Base-by-base conservation (phyloP, 2,797 vertebrate species). In the Hipposideros larvatus region DNA sequence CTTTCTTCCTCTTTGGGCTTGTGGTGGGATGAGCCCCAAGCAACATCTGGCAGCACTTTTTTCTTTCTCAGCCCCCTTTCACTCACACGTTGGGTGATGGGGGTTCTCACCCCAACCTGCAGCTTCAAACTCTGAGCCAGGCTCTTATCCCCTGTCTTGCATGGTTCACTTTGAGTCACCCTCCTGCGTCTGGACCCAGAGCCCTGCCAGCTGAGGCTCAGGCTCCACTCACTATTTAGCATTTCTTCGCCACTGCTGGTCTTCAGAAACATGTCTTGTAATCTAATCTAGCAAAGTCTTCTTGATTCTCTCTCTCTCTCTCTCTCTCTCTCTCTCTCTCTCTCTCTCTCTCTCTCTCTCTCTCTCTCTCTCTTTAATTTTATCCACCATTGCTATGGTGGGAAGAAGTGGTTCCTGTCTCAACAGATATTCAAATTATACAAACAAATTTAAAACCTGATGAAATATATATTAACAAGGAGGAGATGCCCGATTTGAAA, bases 391-490 rank as follows among this genome's bases (percentile, higher is more conserved):
- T 13, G 41, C 83, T 77, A 2, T 48, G 24, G 18, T 57, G 18
- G 41, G 57, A 80, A 79, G 65, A 78, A 53, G 24, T 57, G 53
- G 5, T 75, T 82, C 24, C 70, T 86, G 34, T 66, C 43, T 79
- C 65, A 31, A 16, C 31, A 87, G 63, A 89, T 84, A 87, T 55
- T 93, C 87, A 80, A 7, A 85, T 71, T 57, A 85, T 9, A 65
- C 91, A 59, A 85, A 71, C 31, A 78, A 78, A 18, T 86, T 83
- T 91, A 87, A 57, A 92, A 70, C 63, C 57, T 5, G 6, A 74
- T 80, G 53, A 87, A 68, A 85, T 66, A 26, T 61, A 18, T 57
- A 79, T 94, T 89, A 87, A 90, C 83, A 63, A 93, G 65, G 43
- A 83, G 37, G 34, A 43, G 55, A 79, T 34, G 46, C 59, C 79